Evolutionary conservation across 1,140 invertebrate genomes (phyloP), one percentile per base, ranked within the genome.

Genomic region (Micrasema minimum): DNA sequence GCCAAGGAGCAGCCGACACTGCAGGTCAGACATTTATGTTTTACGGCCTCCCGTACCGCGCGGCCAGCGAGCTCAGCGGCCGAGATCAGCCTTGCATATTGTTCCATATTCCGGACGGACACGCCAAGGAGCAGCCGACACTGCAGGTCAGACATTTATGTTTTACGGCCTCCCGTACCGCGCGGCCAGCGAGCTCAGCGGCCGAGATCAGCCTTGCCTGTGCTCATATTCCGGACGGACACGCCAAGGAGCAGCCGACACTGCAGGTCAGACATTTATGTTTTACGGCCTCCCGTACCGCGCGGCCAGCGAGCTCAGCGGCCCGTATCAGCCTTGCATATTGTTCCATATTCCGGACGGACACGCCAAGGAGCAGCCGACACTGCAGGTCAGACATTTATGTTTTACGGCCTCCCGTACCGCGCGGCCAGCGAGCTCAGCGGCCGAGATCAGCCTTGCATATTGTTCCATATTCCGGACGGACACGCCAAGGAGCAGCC

Each of bases 291-390:
- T n/a, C n/a, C n/a, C 92, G 0, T 92, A 91, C 78, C 81, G 85
- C 6, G 83, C 88, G 6, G 75, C 82, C 20, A 95, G 90, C 76
- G 80, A 85, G 41, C 87, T 91, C 79, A 90, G 90, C 3, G 89
- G 88, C 45, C 83, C 86, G 7, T 86, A 89, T 66, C 88, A 90
- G 53, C 93, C 96, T 1, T 83, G 97, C 71, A 87, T 97, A 43
- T 83, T 99, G 11, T 93, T 98, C 79, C 92, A 92, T 76, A 91
- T 99, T 67, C 97, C 97, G 3, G 97, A 99, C 86, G 97, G 97
- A 67, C 92, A 93, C 77, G 89, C 89, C 12, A 95, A 94, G 79
- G 90, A 93, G 76, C 88, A 88, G 85, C 89, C 90, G 7, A 69
- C 66, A 0, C 31, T 71, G 18, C 73, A 72, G 66, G 73, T 75